These are phyloP conservation scores for Cydia fagiglandana DNA, from an alignment of 1,140 invertebrate genomes.

Conservation along the genomic window DNA sequence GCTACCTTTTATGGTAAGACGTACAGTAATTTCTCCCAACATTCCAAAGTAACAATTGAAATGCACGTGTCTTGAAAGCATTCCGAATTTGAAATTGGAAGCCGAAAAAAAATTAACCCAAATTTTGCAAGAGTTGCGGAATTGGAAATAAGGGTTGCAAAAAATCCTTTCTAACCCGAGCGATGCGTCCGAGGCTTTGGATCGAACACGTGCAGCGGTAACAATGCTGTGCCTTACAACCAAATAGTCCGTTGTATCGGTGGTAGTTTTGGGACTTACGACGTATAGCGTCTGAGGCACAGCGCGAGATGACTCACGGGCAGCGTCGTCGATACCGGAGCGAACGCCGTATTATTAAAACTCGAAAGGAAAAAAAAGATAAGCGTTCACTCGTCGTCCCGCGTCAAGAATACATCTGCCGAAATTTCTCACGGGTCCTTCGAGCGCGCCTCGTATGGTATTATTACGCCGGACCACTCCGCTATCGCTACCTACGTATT, in stretches of 20 bases:
- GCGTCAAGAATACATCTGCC: constrained; percentile 78
- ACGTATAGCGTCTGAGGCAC: not conserved
- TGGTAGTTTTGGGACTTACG: not conserved
- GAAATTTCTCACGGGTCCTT: constrained; percentile 75
- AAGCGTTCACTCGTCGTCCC: constrained; percentile 68
- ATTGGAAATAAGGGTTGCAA: constrained; percentile 75
- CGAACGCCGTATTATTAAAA: constrained; percentile 69
- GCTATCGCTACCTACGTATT: constrained; percentile 57
- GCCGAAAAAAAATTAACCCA: constrained; percentile 69
- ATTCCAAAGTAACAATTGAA: constrained; percentile 48
- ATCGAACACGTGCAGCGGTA: constrained; percentile 70
- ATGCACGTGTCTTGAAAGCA: constrained; percentile 61
- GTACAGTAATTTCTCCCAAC: constrained; percentile 30
- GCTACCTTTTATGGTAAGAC: constrained; percentile 32
- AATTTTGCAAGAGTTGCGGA: constrained; percentile 78
- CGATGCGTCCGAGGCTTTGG: constrained; percentile 50
- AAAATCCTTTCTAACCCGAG: constrained; percentile 76
- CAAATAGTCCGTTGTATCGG: not conserved
- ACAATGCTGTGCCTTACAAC: constrained; percentile 54
- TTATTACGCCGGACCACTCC: constrained; percentile 68
- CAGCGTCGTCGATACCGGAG: constrained; percentile 56
- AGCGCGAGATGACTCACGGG: constrained; percentile 65
- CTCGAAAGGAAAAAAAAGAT: constrained; percentile 69
- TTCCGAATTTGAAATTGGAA: constrained; percentile 45
- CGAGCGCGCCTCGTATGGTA: constrained; percentile 61